Percentiles rank a stretch among this genome's conserved stretches.
These are phyloP conservation scores for Gonocerus acuteangulatus DNA, from an alignment of 2,888 invertebrate genomes.

Conservation along the genomic window DNA sequence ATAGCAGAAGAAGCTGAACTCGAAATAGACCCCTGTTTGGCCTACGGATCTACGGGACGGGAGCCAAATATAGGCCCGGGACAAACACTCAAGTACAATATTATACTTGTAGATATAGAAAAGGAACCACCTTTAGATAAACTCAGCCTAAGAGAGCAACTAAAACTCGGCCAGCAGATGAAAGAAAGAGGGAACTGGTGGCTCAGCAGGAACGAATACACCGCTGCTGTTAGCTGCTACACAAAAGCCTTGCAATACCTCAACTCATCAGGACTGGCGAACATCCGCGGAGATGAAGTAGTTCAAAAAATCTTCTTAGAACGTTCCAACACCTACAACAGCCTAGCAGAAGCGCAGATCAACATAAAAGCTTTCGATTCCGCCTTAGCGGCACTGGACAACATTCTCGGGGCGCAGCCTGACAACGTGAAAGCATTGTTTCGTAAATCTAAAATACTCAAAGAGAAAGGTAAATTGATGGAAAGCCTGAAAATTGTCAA, in stretches of 20 bases:
- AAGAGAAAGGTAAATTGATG: constrained; percentile 57
- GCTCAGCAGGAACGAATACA: constrained; percentile 73
- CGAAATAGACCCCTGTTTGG: constrained; percentile 69
- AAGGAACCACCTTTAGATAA: constrained; percentile 50
- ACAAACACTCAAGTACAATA: constrained; percentile 57
- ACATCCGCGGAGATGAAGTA: constrained; percentile 49
- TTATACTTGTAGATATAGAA: constrained; percentile 63
- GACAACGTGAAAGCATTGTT: constrained; percentile 86
- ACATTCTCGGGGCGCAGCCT: constrained; percentile 78
- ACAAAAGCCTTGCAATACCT: constrained; percentile 73
- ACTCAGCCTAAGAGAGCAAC: constrained; percentile 1
- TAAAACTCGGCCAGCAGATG: constrained; percentile 45
- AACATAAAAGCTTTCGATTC: constrained; percentile 79
- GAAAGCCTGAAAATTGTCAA: constrained; percentile 61
- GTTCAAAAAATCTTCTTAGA: constrained; percentile 66
- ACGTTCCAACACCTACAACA: constrained; percentile 77
- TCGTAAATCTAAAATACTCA: constrained; percentile 61
- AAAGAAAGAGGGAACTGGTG: constrained; percentile 85
- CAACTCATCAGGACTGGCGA: constrained; percentile 44
- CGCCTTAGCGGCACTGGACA: constrained; percentile 72
- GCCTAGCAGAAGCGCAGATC: constrained; percentile 85
- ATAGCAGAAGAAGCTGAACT: constrained; percentile 68
- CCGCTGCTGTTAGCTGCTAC: constrained; percentile 77
- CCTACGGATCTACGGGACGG: constrained; percentile 65
- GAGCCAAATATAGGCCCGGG: constrained; percentile 58